Conservation (phyloP, 2,797 vertebrate genomes). For the Gymnocypris eckloni region DNA sequence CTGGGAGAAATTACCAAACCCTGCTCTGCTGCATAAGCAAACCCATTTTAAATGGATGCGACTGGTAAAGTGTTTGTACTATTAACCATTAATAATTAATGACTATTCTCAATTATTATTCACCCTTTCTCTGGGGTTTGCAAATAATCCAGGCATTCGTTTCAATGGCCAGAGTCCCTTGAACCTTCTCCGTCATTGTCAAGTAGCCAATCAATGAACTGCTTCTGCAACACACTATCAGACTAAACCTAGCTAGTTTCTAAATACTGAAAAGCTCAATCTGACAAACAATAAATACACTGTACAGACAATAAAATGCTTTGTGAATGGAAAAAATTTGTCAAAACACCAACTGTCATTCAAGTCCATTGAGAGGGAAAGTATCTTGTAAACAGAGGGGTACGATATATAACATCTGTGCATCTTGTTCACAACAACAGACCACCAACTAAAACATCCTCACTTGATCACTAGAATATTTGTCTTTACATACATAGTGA, state of each 20-base stretch:
- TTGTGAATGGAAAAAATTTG: background rate
- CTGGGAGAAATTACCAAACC: background rate
- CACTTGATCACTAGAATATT: background rate
- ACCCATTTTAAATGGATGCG: background rate
- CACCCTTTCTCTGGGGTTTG: conserved; percentile 10
- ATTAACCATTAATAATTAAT: conserved; percentile 39
- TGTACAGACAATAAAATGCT: conserved; percentile 1
- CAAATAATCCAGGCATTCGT: conserved; percentile 1
- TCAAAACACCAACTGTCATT: conserved; percentile 3
- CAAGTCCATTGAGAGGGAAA: background rate
- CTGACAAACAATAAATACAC: background rate
- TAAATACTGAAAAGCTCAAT: background rate
- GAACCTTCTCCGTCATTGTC: background rate
- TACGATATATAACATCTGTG: conserved; percentile 18
- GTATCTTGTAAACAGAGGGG: background rate
- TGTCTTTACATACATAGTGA: background rate
- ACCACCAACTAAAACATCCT: background rate
- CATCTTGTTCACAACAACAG: conserved; percentile 1
- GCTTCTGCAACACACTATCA: conserved; percentile 8
- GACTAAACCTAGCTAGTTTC: background rate
- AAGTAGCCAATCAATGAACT: conserved; percentile 12
- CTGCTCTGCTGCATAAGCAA: background rate
- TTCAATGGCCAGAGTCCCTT: background rate
- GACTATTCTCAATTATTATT: conserved; percentile 12
- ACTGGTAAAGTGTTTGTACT: background rate